Conservation (phyloP, 2,113 vertebrate genomes). For the Cnemophilus loriae region DNA sequence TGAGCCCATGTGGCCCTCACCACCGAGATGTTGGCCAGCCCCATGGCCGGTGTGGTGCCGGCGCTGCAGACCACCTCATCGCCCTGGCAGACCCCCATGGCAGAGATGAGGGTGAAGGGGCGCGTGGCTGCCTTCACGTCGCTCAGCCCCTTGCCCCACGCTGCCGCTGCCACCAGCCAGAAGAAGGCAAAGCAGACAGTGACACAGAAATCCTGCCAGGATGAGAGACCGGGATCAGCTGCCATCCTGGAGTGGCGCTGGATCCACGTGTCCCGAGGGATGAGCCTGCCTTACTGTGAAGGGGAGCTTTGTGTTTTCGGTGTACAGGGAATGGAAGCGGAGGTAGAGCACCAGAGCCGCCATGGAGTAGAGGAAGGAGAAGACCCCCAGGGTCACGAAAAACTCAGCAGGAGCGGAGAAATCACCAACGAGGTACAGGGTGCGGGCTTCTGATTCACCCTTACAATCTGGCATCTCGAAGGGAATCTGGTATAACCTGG, state of each 20-base stretch:
- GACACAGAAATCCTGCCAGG: conserved; percentile 83
- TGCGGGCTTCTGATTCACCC: neutral
- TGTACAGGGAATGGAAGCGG: conserved; percentile 85
- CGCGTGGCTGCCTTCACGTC: conserved; percentile 84
- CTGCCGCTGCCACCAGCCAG: conserved; percentile 89
- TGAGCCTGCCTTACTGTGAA: conserved; percentile 73
- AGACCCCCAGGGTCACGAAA: conserved; percentile 88
- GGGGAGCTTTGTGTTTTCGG: conserved; percentile 78
- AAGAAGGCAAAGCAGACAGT: conserved; percentile 86
- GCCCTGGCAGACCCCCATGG: conserved; percentile 65
- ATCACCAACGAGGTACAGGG: conserved; percentile 79
- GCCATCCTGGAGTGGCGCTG: neutral
- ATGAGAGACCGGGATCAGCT: neutral
- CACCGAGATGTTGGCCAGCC: conserved; percentile 90
- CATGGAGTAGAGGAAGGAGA: conserved; percentile 89
- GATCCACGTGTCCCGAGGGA: rapidly evolving
- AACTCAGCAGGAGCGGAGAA: conserved; percentile 87
- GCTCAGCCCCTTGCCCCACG: conserved; percentile 89
- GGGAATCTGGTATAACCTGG: conserved; percentile 78
- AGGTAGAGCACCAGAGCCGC: conserved; percentile 85
- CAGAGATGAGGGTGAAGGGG: conserved; percentile 63
- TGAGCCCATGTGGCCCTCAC: conserved; percentile 59
- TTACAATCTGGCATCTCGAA: conserved; percentile 77
- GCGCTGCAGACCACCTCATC: conserved; percentile 37
- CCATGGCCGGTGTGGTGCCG: conserved; percentile 74